Percentiles rank a stretch among this genome's conserved stretches.
These are phyloP conservation scores for Colaptes auratus DNA, from an alignment of 2,113 vertebrate species.

Conservation along the genomic window DNA sequence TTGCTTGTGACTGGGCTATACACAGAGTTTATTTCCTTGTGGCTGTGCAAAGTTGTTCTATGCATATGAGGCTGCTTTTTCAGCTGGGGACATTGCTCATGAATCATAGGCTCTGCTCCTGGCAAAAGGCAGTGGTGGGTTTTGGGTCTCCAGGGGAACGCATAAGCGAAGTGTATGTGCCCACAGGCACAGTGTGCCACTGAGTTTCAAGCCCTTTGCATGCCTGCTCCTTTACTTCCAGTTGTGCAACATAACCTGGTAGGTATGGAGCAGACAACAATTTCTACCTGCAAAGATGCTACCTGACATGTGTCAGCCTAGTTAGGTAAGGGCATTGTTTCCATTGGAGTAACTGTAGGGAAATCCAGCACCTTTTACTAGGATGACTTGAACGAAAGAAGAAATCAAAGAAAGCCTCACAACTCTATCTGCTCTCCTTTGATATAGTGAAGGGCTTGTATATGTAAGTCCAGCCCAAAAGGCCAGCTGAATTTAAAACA, in stretches of 20 bases:
- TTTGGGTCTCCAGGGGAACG: not conserved
- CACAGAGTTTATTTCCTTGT: not conserved
- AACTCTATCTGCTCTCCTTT: not conserved
- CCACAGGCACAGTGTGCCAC: accelerated
- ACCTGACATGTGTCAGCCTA: not conserved
- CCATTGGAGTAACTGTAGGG: not conserved
- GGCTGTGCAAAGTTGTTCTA: not conserved
- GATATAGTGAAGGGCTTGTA: not conserved
- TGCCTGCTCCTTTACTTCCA: not conserved
- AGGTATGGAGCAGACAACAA: not conserved
- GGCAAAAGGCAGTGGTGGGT: not conserved
- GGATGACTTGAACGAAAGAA: not conserved
- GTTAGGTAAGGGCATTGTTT: not conserved
- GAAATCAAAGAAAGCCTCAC: not conserved
- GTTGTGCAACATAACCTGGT: not conserved
- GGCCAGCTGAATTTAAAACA: not conserved
- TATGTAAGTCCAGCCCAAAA: not conserved
- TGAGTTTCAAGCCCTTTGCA: not conserved
- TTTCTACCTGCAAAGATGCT: not conserved
- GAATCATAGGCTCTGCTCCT: slow-evolving; percentile 13
- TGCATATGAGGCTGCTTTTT: not conserved
- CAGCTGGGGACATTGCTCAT: not conserved
- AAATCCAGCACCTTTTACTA: not conserved
- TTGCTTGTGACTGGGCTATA: not conserved
- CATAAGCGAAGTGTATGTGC: not conserved